These are phyloP conservation scores for Oostethus manadensis DNA, from an alignment of 2,113 vertebrate genomes.

Conservation along the genomic window DNA sequence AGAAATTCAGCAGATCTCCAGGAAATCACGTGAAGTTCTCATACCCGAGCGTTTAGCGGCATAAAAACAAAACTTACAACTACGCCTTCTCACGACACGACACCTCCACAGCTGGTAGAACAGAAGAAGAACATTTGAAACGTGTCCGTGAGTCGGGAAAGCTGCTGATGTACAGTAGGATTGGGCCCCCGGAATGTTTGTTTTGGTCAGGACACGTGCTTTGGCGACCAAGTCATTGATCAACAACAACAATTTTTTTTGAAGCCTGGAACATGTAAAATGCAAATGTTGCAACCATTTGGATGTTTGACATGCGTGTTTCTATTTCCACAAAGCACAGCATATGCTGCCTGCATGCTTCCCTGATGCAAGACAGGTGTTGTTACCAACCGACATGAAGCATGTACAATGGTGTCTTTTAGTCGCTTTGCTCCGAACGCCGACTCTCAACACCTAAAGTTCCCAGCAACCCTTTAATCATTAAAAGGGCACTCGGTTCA, in stretches of 20 bases:
- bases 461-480: not conserved
- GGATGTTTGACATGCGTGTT: slow-evolving; percentile 1
- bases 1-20: too few species aligned
- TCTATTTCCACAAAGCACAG: slow-evolving; percentile 3
- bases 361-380: not conserved
- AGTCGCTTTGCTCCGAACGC: not conserved
- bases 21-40: too few species aligned
- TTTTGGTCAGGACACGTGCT: not conserved
- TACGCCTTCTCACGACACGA: too few species aligned
- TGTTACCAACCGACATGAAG: not conserved
- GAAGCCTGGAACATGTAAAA: not conserved
- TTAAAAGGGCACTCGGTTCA: not conserved
- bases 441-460: not conserved
- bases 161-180: too few species aligned
- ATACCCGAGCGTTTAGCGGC: too few species aligned
- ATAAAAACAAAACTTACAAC: too few species aligned
- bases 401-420: slow-evolving; percentile 1
- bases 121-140: too few species aligned
- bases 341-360: slow-evolving; percentile 2
- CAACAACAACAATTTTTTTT: not conserved
- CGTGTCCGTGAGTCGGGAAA: too few species aligned
- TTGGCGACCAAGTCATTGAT: not conserved
- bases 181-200: too few species aligned
- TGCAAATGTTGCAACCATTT: not conserved
- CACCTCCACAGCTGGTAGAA: too few species aligned